Evolutionary conservation across 2,888 invertebrate genomes (phyloP), one percentile per base, ranked within the genome.

Genomic region (Halictus quadricinctus): DNA sequence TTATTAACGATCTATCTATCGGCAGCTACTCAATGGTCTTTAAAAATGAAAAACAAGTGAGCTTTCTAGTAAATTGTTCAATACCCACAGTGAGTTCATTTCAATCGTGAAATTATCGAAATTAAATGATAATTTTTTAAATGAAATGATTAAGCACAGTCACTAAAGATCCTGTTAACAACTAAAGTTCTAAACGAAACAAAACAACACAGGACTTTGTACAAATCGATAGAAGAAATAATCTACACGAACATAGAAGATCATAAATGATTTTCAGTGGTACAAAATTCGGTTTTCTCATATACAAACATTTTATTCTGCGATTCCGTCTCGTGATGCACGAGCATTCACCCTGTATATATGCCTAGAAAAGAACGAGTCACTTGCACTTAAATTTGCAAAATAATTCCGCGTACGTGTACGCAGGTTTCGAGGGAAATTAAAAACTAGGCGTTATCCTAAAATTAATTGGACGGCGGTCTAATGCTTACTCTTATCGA

Each of bases 401-500:
- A 84, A 69, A 86, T 50, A 54, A 84, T 78, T 66, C 50, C 50
- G 64, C 46, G 72, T 29, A 75, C 54, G 54, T 15, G 41, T 81
- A 78, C 73, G 77, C 80, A 64, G 66, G 72, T 50, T 88, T 81
- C 50, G 69, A 79, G 29, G 36, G 66, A 82, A 86, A 88, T 81
- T 75, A 84, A 86, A 84, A 83, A 76, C 58, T 83, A 88, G 69
- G 70, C 75, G 77, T 88, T 41, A 79, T 84, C 91, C 90, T 93
- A 93, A 91, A 92, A 93, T 85, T 93, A 92, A 93, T 83, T 94
- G 94, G 94, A 94, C 94, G 92, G 93, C 91, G 88, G 88, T 90
- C 82, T 90, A 91, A 91, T 88, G 83, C 64, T 83, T 86, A 90
- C 79, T 77, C 81, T 76, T 79, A 79, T 77, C 83, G 86, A 90